Percentiles rank a stretch among this genome's conserved stretches.
Conservation (phyloP, 2,113 vertebrate species). For the Saccopteryx bilineata region DNA sequence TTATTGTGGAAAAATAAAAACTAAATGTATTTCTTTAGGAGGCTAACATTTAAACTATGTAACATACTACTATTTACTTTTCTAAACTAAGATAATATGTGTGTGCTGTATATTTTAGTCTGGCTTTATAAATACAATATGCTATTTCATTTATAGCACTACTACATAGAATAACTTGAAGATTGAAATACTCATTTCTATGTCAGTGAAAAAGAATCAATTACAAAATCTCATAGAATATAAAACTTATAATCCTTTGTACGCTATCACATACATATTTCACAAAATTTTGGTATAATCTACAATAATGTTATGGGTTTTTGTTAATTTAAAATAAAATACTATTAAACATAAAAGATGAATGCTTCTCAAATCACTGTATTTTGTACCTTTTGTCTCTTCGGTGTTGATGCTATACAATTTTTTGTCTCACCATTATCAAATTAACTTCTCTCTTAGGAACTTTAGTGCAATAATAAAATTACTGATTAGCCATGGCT, state of each 20-base stretch:
- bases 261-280: background rate
- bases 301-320: background rate
- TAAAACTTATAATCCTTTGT: background rate
- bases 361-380: background rate
- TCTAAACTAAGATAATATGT: conserved; percentile 34
- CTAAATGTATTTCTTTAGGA: conserved; percentile 20
- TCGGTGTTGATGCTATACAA: background rate
- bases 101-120: background rate
- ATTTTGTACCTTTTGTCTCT: background rate
- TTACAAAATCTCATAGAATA: conserved; percentile 6
- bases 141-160: conserved; percentile 14
- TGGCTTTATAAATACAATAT: conserved; percentile 6
- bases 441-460: background rate
- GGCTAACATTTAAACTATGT: background rate
- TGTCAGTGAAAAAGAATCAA: background rate
- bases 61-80: background rate
- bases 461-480: background rate
- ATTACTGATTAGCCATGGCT: background rate
- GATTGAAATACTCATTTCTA: background rate
- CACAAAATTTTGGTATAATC: background rate
- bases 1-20: background rate
- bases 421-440: background rate
- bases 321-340: conserved; percentile 6
- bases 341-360: background rate
- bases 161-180: conserved; percentile 3